Evolutionary conservation across 2,113 vertebrate genomes (phyloP).

Genomic region (Osmerus eperlanus): DNA sequence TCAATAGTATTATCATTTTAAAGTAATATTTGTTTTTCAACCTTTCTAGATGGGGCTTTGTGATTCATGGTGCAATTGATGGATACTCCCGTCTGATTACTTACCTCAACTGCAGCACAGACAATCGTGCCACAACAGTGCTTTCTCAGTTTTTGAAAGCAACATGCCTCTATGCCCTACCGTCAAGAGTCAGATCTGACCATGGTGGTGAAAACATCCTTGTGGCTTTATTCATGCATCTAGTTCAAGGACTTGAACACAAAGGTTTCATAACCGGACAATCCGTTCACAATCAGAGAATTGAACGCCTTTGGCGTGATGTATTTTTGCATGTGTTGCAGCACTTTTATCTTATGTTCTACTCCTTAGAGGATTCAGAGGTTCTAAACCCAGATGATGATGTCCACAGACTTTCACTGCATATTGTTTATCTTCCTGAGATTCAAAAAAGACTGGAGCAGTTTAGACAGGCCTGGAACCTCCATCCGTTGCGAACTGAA

Average conservation of each 20-base stretch:
- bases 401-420: constrained; percentile 9
- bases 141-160: too few relatives aligned
- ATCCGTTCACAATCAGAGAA: too few relatives aligned
- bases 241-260: constrained; percentile 17
- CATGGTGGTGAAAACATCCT: constrained; percentile 22
- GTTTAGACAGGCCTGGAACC: constrained; percentile 2
- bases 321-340: constrained; percentile 26
- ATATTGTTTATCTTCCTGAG: too few relatives aligned
- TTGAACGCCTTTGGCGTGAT: constrained; percentile 20
- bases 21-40: too few relatives aligned
- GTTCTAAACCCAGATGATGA: constrained; percentile 18
- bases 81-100: constrained; percentile 20
- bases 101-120: constrained; percentile 19
- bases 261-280: constrained; percentile 22
- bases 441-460: too few relatives aligned
- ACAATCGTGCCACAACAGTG: constrained; percentile 17
- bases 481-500: background rate
- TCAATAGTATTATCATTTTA: too few relatives aligned
- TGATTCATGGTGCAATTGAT: too few relatives aligned
- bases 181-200: constrained; percentile 32
- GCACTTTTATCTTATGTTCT: constrained; percentile 19
- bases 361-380: constrained; percentile 12
- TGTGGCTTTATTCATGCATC: constrained; percentile 25
- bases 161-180: too few relatives aligned
- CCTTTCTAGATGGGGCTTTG: constrained; percentile 25